A percentile compares a stretch with the other conserved stretches of the same genome.
Conservation (phyloP, 2,797 vertebrate species). For the Crocodylus rhombifer region DNA sequence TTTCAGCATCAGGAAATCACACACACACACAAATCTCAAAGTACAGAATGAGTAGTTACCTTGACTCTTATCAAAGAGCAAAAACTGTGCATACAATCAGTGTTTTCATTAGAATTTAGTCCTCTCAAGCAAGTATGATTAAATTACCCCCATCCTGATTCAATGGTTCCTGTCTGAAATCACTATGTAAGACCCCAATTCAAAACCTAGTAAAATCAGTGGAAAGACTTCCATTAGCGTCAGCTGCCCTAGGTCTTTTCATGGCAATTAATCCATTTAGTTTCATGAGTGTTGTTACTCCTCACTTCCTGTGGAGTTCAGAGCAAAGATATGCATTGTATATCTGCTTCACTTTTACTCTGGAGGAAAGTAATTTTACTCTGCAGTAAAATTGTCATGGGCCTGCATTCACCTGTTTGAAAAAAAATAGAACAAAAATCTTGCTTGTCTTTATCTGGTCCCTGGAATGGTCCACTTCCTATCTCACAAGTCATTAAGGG, state of each 20-base stretch:
- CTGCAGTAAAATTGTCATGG: too few species aligned
- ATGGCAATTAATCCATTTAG: not conserved
- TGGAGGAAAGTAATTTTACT: not conserved
- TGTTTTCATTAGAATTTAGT: not conserved
- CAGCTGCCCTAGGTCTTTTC: not conserved
- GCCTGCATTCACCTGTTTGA: too few species aligned
- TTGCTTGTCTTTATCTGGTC: not conserved
- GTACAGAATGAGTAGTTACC: not conserved
- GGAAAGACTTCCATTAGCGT: not conserved
- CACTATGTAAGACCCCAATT: not conserved
- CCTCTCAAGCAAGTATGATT: not conserved
- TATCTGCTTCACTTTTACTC: not conserved
- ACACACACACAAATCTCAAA: not conserved
- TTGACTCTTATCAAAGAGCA: not conserved
- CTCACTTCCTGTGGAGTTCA: not conserved
- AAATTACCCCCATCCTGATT: not conserved
- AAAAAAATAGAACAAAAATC: too few species aligned
- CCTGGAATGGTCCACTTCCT: not conserved
- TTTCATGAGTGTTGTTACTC: not conserved
- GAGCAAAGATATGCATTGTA: too few species aligned
- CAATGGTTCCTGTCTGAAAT: not conserved
- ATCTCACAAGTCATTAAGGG: too few species aligned
- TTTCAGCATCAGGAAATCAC: not conserved
- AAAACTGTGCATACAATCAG: not conserved
- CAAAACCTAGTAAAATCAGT: not conserved